A percentile compares a stretch with the other conserved stretches of the same genome.
Conservation (phyloP, 1,140 invertebrate species). For the Ceratosolen fusciceps region DNA sequence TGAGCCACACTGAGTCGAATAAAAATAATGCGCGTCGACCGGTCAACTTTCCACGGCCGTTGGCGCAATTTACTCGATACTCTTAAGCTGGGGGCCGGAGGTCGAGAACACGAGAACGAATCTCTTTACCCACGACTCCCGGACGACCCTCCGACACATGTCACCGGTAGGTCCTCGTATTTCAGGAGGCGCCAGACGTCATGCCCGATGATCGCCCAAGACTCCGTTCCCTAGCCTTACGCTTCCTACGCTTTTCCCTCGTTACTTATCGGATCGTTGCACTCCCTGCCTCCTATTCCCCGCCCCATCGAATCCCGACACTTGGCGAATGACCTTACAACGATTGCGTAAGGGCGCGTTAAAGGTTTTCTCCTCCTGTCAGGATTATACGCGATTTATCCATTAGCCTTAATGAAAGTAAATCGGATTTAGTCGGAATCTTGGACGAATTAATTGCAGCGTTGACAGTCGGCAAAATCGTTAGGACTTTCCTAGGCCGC, state of each 20-base stretch:
- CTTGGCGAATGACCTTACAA: neutral
- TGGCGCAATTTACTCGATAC: too few species aligned
- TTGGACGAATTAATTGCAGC: neutral
- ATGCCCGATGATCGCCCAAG: neutral
- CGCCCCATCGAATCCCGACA: too few species aligned
- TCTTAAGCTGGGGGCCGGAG: too few species aligned
- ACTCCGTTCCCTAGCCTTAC: too few species aligned
- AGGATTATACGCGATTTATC: neutral
- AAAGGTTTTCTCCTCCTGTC: neutral
- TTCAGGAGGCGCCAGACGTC: neutral
- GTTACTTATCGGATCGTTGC: too few species aligned
- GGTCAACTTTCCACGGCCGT: too few species aligned
- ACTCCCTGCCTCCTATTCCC: neutral
- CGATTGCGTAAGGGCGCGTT: neutral
- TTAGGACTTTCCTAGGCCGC: neutral
- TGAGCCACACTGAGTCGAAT: too few species aligned
- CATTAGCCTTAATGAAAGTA: neutral
- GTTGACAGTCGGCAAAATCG: neutral
- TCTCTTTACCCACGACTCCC: too few species aligned
- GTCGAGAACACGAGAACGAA: too few species aligned
- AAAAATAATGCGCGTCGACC: too few species aligned
- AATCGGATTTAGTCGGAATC: neutral
- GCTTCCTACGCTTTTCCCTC: too few species aligned
- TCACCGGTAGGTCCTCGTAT: neutral
- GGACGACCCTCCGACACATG: too few species aligned